Evolutionary conservation across 35 echinoderm and acorn worm species (phyloP).

Genomic region (Heliocidaris erythrogramma): DNA sequence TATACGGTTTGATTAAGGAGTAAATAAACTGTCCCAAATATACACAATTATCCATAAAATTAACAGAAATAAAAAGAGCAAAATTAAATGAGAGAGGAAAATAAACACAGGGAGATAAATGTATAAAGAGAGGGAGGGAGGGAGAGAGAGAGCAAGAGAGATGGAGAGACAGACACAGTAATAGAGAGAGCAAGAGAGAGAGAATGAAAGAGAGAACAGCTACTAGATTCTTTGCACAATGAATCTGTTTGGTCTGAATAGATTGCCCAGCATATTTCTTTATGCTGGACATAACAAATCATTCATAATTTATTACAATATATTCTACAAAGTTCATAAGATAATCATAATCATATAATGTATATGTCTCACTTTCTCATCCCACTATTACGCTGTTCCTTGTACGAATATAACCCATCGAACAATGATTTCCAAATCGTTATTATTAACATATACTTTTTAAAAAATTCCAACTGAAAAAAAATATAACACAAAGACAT

Average conservation of each 20-base stretch:
- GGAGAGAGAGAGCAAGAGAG: neutral
- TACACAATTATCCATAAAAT: conserved; percentile 37
- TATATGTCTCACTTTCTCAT: neutral
- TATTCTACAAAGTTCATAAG: neutral
- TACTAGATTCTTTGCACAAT: no score
- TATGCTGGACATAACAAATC: neutral
- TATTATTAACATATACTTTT: neutral
- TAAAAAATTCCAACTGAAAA: neutral
- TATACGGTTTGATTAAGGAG: neutral
- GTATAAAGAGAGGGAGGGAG: neutral
- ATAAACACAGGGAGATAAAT: neutral
- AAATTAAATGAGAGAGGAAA: neutral
- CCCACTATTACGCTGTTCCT: neutral
- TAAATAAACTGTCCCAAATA: conserved; percentile 41
- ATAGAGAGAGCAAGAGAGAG: neutral
- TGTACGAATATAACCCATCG: neutral
- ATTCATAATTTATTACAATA: neutral
- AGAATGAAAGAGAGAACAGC: neutral
- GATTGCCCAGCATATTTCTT: neutral
- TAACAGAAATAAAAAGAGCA: neutral
- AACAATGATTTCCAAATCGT: no score
- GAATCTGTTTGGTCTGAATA: neutral
- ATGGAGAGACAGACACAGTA: no score
- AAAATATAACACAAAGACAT: neutral
- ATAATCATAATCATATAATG: neutral